Base-by-base conservation (phyloP, 2,113 vertebrate species). In the Megaceryle torquata region DNA sequence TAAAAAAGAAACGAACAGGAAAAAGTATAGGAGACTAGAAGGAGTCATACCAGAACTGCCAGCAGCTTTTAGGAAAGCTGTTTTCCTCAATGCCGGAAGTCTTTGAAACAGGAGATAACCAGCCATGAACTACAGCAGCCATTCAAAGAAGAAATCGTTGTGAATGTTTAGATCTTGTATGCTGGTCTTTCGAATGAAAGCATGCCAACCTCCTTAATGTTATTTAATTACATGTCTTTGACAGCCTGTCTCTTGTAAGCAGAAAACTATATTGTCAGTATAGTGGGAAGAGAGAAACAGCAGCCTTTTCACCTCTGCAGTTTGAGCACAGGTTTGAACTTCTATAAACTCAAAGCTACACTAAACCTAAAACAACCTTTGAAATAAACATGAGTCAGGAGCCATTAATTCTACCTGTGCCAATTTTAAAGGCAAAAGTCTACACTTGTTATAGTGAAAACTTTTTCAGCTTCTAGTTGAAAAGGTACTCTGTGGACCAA, bases 81-180 rank as follows among this genome's bases (percentile, higher is more conserved):
- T 86, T 93, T 95, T 82, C 85, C 88, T 59, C 83, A 44, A 6
- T 65, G 82, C 50, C 15, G 81, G 82, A 75, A 68, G 80, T 46
- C 94, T 96, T 93, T 94, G 91, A 91, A 93, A 95, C 6, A 7
- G 65, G 67, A 95, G 82, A 86, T 89, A 95, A 93, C 54, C 64
- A 93, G 70, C 50, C 79, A 29, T 48, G 56, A 79, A 48, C 89
- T n/a, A 4, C 22, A 82, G 82, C 43, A 84, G 75, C 84, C 90
- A 86, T 91, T 96, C 86, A 75, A 59, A 82, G 65, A 44, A 90
- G 85, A 82, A 82, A 46, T 67, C 4, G 33, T 48, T 39, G 26
- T 0, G 72, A 79, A 57, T 89, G 64, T 93, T 95, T 92, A 89
- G 39, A 57, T 77, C 92, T 88, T 24, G 63, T 57, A 83, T 3